phyloP scores from a whole-genome alignment of 2,888 invertebrate genomes.

The Drosophila anomelani region DNA sequence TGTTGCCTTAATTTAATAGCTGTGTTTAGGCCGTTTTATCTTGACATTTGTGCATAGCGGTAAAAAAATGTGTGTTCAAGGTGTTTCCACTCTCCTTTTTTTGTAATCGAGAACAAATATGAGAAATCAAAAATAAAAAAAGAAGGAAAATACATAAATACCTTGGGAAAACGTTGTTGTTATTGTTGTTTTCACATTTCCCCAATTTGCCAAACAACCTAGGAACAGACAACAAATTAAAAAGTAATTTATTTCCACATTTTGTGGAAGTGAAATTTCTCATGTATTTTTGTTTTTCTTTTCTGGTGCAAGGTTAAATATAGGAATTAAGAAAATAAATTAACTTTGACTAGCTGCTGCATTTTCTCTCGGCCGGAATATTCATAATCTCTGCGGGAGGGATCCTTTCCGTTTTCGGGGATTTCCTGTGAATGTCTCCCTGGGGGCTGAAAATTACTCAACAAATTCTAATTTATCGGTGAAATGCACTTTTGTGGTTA shows the following conservation, averaged over 20 bases:
- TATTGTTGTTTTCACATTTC: constrained; percentile 38
- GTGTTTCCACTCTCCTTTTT: constrained; percentile 28
- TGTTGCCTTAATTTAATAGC: constrained; percentile 39
- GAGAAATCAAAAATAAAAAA: constrained; percentile 21
- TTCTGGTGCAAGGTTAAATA: constrained; percentile 18
- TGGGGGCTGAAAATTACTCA: neutral
- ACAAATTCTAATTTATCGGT: no score
- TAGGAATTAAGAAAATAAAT: constrained; percentile 29
- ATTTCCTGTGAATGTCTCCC: constrained; percentile 25
- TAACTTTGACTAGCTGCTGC: constrained; percentile 23
- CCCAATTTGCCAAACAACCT: constrained; percentile 44
- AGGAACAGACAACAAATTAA: constrained; percentile 52
- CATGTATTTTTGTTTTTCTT: neutral
- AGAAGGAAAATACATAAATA: neutral
- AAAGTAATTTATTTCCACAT: constrained; percentile 21
- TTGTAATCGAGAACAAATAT: constrained; percentile 33
- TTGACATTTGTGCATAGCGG: constrained; percentile 50
- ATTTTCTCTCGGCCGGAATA: constrained; percentile 3
- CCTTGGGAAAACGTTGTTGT: constrained; percentile 17
- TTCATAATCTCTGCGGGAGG: constrained; percentile 18
- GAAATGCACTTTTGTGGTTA: no score
- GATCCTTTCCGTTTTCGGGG: constrained; percentile 23
- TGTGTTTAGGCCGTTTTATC: constrained; percentile 40
- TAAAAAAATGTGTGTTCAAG: constrained; percentile 37
- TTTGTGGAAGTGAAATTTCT: constrained; percentile 61